Evolutionary conservation across 53 echinoderm and acorn worm genomes (phyloP).

Genomic region (Astropecten irregularis): DNA sequence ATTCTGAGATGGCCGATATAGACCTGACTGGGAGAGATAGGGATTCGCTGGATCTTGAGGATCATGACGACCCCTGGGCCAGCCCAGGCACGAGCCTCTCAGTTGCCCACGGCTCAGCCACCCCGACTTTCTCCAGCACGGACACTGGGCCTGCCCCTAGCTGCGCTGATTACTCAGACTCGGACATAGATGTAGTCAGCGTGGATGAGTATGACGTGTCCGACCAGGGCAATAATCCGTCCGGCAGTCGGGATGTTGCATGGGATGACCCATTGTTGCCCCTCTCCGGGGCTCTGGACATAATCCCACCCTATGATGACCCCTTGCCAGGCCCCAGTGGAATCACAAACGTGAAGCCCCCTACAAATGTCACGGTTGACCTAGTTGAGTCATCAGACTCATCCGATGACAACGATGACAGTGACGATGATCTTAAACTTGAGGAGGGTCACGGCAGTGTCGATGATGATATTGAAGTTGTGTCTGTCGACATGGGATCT

Average conservation of each 20-base stretch:
- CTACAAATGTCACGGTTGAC: constrained; percentile 28
- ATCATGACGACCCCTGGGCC: constrained; percentile 52
- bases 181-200: constrained; percentile 66
- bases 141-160: constrained; percentile 46
- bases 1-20: constrained; percentile 39
- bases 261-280: constrained; percentile 35
- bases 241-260: neutral
- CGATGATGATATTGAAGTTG: constrained; percentile 55
- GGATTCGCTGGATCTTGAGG: constrained; percentile 23
- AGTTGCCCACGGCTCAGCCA: constrained; percentile 50
- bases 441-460: neutral
- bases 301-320: constrained; percentile 36
- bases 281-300: constrained; percentile 28
- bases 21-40: constrained; percentile 24
- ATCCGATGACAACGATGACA: constrained; percentile 6
- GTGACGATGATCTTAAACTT: neutral
- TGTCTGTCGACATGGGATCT: constrained; percentile 35
- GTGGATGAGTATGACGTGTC: constrained; percentile 41
- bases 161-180: constrained; percentile 50
- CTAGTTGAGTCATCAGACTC: constrained; percentile 14
- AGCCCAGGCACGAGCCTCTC: constrained; percentile 61
- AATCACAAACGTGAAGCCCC: neutral
- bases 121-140: constrained; percentile 55
- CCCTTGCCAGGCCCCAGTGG: constrained; percentile 51
- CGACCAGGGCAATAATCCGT: neutral